Evolutionary conservation across 1,140 invertebrate genomes (phyloP), one percentile per base, ranked within the genome.

Genomic region (Leptinotarsa undecemlineata): DNA sequence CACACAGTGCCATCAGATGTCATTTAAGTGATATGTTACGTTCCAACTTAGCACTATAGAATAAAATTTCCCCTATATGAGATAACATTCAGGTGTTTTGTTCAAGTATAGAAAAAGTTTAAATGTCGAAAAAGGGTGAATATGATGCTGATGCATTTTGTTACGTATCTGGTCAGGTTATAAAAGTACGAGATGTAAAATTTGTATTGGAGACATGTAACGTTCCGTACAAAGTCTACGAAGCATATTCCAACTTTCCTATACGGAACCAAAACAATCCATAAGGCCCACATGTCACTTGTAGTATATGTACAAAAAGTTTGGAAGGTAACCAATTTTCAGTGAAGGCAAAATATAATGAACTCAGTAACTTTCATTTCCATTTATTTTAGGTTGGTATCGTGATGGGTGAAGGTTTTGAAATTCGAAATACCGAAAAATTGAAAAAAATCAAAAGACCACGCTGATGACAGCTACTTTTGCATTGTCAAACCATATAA

Each of bases 241-340:
- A 77, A 75, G 73, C 75, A 14, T 79, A 79, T 71, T 80, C 77
- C 72, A 67, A 77, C 60, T 64, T 69, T 26, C 42, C 62, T 19
- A 48, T 77, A 11, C 33, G 73, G 8, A 73, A 73, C 70, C 67
- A 70, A 74, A 71, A 76, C 51, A 78, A 76, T 68, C 61, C 48
- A 57, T 79, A 73, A 67, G 67, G 61, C 64, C 69, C 72, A 17
- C 72, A 77, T 61, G 13, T 67, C 64, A 69, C 62, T 51, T 72
- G 74, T 33, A 19, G n/a, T 70, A 68, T 48, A 60, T 74, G 15
- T 57, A 74, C 71, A 47, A 71, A 33, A n/a, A 21, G n/a, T 48
- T 74, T 74, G 15, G 73, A 48, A 70, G 73, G 11, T 71, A 21
- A 60, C 0, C 4, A 74, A 13, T 74, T 70, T 62, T 21, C 19